Evolutionary conservation across 2,797 vertebrate genomes (phyloP).

Genomic region (Garrulus glandarius): DNA sequence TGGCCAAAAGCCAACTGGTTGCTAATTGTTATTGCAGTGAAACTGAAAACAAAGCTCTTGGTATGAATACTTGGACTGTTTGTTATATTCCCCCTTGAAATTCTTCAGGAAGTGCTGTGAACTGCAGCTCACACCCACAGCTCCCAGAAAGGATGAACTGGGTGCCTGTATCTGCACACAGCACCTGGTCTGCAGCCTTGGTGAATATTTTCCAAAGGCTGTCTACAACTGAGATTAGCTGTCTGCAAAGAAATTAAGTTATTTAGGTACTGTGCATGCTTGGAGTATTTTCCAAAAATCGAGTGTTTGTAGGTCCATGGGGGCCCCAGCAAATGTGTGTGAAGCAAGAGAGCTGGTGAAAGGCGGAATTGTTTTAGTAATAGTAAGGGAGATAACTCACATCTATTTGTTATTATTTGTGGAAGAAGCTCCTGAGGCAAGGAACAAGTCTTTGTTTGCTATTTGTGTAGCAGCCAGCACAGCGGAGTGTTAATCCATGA

Average conservation of each 20-base stretch:
- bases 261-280: neutral
- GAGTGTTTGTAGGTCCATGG: neutral
- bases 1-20: slow-evolving; percentile 65
- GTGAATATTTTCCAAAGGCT: neutral
- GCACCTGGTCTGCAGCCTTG: neutral
- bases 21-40: slow-evolving; percentile 73
- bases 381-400: neutral
- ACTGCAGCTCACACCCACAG: neutral
- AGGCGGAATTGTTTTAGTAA: neutral
- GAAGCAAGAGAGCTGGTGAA: neutral
- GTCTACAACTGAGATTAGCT: neutral
- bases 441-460: neutral
- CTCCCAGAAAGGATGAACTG: neutral
- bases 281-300: neutral
- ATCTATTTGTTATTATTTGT: neutral
- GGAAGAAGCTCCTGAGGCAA: neutral
- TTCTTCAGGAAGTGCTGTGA: slow-evolving; percentile 1
- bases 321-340: neutral
- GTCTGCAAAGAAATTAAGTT: neutral
- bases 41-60: slow-evolving; percentile 64
- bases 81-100: slow-evolving; percentile 15
- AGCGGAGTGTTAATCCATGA: neutral
- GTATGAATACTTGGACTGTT: slow-evolving; percentile 60
- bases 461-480: neutral
- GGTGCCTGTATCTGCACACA: neutral